Percentiles rank a stretch among this genome's conserved stretches.
These are phyloP conservation scores for Chrysopa pallens DNA, from an alignment of 1,140 invertebrate genomes.

Conservation along the genomic window DNA sequence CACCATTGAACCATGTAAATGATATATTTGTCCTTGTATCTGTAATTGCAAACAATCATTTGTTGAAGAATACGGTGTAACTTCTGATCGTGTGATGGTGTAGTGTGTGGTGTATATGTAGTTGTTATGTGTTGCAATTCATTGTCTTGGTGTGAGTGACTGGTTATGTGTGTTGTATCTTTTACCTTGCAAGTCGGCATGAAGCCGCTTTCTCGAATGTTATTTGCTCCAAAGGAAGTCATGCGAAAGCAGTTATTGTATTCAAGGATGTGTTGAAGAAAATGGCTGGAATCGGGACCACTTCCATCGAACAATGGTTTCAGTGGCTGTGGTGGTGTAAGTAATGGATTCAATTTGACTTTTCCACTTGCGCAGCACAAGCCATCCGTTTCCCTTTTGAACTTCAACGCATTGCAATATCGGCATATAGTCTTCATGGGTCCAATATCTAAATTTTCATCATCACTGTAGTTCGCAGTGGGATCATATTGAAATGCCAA, in stretches of 20 bases:
- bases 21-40: constrained; percentile 3
- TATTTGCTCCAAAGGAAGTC: constrained; percentile 15
- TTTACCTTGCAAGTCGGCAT: constrained; percentile 13
- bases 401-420: constrained; percentile 21
- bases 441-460: no score
- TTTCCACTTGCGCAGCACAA: constrained; percentile 10
- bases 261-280: constrained; percentile 3
- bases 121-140: no score
- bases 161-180: no score
- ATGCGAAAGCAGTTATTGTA: constrained; percentile 8
- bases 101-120: no score
- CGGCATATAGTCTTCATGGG: background rate
- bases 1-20: constrained; percentile 1
- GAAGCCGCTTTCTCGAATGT: constrained; percentile 12
- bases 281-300: constrained; percentile 2
- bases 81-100: no score
- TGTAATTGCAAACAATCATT: no score
- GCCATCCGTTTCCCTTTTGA: constrained; percentile 6
- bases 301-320: constrained; percentile 1
- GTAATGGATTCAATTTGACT: constrained; percentile 8
- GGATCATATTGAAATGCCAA: no score
- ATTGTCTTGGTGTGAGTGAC: no score
- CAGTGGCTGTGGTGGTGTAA: constrained; percentile 6
- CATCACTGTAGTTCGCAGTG: no score
- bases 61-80: no score